Conservation (phyloP, 2,113 vertebrate genomes). For the Leuciscus idus region DNA sequence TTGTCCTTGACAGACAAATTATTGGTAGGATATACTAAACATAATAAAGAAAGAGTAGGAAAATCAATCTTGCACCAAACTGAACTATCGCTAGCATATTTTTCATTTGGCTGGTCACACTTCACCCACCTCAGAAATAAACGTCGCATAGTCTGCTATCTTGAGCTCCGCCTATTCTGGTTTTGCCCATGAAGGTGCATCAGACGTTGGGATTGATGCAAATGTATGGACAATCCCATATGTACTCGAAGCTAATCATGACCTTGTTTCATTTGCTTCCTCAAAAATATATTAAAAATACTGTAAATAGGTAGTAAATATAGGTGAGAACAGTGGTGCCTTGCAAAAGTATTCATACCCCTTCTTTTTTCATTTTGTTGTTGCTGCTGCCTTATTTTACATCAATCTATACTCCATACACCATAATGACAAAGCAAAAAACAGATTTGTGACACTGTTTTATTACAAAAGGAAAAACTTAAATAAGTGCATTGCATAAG, state of each 20-base stretch:
- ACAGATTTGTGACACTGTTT: no score
- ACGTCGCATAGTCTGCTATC: not conserved
- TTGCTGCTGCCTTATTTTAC: no score
- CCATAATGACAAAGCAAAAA: no score
- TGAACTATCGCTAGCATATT: not conserved
- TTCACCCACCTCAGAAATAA: not conserved
- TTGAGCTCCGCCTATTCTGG: not conserved
- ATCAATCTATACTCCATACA: no score
- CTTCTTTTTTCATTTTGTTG: no score
- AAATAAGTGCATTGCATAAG: no score
- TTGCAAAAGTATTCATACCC: no score
- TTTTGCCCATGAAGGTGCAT: not conserved
- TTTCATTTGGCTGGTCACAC: not conserved
- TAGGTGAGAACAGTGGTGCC: not conserved
- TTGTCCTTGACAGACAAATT: not conserved
- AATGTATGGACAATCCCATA: not conserved
- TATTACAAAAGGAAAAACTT: no score
- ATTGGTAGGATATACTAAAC: not conserved
- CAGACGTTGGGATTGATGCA: not conserved
- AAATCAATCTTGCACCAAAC: not conserved
- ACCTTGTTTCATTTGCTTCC: not conserved
- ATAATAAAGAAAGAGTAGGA: rapidly evolving
- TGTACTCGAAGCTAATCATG: not conserved
- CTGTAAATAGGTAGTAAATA: not conserved
- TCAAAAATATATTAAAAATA: not conserved